Evolutionary conservation across 2,113 vertebrate species (phyloP).

Genomic region (Antigone vipio): DNA sequence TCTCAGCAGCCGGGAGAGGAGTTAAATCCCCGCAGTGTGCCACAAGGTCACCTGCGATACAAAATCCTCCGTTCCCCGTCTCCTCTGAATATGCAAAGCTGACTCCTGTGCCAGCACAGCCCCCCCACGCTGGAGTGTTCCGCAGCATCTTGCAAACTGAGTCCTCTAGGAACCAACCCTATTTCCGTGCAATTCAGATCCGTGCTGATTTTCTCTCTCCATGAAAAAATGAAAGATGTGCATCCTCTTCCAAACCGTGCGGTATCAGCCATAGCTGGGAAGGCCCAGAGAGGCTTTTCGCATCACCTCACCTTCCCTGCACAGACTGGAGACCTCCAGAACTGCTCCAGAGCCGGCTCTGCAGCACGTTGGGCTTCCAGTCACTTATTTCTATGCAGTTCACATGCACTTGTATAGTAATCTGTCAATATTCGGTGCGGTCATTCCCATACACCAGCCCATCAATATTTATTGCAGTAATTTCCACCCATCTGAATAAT

Average conservation of each 20-base stretch:
- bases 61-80: background rate
- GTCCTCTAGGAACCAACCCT: background rate
- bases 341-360: rapidly evolving
- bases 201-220: background rate
- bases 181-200: background rate
- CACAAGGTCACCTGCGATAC: background rate
- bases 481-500: background rate
- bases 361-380: rapidly evolving
- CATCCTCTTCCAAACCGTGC: background rate
- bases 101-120: background rate
- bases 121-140: rapidly evolving
- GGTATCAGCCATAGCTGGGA: background rate
- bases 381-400: background rate
- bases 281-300: background rate
- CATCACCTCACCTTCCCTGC: background rate
- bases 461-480: slow-evolving; percentile 31
- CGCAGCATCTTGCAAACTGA: rapidly evolving
- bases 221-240: background rate
- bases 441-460: background rate
- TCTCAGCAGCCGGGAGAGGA: background rate
- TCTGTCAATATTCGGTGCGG: background rate
- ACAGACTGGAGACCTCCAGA: background rate
- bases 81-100: background rate
- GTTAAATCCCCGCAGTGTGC: background rate
- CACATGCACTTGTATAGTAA: background rate